Evolutionary conservation across 2,888 invertebrate genomes (phyloP).

Genomic region (Orchesellides sinensis): DNA sequence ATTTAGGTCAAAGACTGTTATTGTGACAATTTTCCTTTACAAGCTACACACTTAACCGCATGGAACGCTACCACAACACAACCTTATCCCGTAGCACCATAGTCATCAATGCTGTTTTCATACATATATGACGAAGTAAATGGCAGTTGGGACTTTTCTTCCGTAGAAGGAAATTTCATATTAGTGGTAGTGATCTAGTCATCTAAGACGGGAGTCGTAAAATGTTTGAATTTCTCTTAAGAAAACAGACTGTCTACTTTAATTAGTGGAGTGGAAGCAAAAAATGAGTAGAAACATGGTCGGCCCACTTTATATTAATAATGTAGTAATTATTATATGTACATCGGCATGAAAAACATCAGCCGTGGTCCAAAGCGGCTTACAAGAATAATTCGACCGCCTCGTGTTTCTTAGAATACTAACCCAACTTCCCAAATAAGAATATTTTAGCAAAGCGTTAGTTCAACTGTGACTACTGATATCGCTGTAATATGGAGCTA

Average conservation of each 20-base stretch:
- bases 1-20: conserved; percentile 53
- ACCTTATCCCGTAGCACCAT: background rate
- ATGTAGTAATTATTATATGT: conserved; percentile 46
- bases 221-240: conserved; percentile 52
- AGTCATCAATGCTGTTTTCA: conserved; percentile 19
- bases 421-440: background rate
- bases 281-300: background rate
- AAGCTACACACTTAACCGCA: conserved; percentile 22
- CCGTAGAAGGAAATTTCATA: conserved; percentile 17
- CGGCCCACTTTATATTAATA: conserved; percentile 35
- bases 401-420: background rate
- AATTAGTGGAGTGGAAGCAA: conserved; percentile 34
- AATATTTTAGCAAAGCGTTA: background rate
- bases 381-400: background rate
- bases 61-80: conserved; percentile 10
- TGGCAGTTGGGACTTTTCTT: background rate
- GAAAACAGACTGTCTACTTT: conserved; percentile 47
- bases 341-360: background rate
- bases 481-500: background rate
- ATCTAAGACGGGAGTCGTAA: conserved; percentile 40
- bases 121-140: conserved; percentile 10
- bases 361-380: background rate
- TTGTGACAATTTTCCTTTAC: conserved; percentile 43
- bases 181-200: conserved; percentile 40
- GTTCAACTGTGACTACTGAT: background rate